These are phyloP conservation scores for Mechanitis mazaeus DNA, from an alignment of 2,888 invertebrate species.

Conservation along the genomic window DNA sequence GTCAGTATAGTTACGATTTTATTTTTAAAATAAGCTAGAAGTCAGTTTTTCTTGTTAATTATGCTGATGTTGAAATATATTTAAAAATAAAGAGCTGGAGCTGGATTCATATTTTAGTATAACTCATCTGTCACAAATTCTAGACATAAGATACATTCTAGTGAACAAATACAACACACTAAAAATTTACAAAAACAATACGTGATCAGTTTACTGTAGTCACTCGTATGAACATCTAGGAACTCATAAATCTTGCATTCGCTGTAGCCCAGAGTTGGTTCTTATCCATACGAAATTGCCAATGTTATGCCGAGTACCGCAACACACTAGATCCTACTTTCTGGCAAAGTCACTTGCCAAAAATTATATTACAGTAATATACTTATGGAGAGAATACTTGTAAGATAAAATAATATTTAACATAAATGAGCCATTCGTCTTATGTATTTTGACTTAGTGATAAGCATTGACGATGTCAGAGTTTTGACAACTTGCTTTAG, in stretches of 20 bases:
- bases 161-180: background rate
- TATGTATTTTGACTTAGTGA: slow-evolving; percentile 15
- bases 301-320: slow-evolving; percentile 27
- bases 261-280: slow-evolving; percentile 22
- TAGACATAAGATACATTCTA: background rate
- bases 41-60: too few species aligned
- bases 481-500: background rate
- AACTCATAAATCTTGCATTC: slow-evolving; percentile 30
- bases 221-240: slow-evolving; percentile 19
- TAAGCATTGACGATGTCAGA: slow-evolving; percentile 7
- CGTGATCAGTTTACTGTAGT: slow-evolving; percentile 22
- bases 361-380: slow-evolving; percentile 26
- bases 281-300: slow-evolving; percentile 31
- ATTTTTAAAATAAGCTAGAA: too few species aligned
- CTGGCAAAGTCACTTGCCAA: slow-evolving; percentile 30
- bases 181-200: slow-evolving; percentile 19
- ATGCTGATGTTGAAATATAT: too few species aligned
- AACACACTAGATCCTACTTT: slow-evolving; percentile 28
- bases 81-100: too few species aligned
- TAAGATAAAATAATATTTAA: slow-evolving; percentile 22
- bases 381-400: slow-evolving; percentile 20
- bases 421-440: slow-evolving; percentile 22
- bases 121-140: too few species aligned
- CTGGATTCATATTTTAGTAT: too few species aligned
- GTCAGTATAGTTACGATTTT: too few species aligned